Evolutionary conservation across 1,140 invertebrate species (phyloP).

Genomic region (Neuroterus valhalla): DNA sequence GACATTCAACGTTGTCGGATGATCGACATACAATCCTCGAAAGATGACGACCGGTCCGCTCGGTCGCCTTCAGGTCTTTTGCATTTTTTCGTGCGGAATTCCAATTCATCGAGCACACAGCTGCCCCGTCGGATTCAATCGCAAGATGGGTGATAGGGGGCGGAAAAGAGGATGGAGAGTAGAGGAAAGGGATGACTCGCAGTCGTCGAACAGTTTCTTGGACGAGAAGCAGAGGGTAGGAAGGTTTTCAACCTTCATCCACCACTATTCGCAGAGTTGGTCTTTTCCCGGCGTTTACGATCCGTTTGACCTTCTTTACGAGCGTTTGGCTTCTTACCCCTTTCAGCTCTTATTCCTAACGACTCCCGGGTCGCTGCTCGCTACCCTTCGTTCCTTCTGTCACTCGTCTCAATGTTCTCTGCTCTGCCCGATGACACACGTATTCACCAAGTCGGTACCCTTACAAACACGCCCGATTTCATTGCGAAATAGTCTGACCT

Average conservation of each 20-base stretch:
- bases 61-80: slow-evolving; percentile 32
- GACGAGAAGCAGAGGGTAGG: slow-evolving; percentile 49
- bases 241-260: slow-evolving; percentile 57
- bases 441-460: slow-evolving; percentile 11
- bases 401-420: slow-evolving; percentile 19
- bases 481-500: background rate
- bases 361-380: slow-evolving; percentile 53
- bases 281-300: slow-evolving; percentile 61
- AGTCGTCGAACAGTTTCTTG: slow-evolving; percentile 38
- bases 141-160: slow-evolving; percentile 33
- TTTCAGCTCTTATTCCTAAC: slow-evolving; percentile 60
- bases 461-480: background rate
- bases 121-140: slow-evolving; percentile 18
- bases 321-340: slow-evolving; percentile 64
- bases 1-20: slow-evolving; percentile 51
- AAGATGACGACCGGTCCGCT: slow-evolving; percentile 30
- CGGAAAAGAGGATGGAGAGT: background rate
- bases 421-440: slow-evolving; percentile 14
- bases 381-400: slow-evolving; percentile 31
- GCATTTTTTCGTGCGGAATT: slow-evolving; percentile 27
- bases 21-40: slow-evolving; percentile 48
- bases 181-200: slow-evolving; percentile 32
- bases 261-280: slow-evolving; percentile 43
- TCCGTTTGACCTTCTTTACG: slow-evolving; percentile 66
- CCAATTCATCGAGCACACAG: slow-evolving; percentile 27